Percentiles rank a stretch among this genome's conserved stretches.
These are phyloP conservation scores for Esox niger DNA, from an alignment of 2,113 vertebrate species.

Conservation along the genomic window DNA sequence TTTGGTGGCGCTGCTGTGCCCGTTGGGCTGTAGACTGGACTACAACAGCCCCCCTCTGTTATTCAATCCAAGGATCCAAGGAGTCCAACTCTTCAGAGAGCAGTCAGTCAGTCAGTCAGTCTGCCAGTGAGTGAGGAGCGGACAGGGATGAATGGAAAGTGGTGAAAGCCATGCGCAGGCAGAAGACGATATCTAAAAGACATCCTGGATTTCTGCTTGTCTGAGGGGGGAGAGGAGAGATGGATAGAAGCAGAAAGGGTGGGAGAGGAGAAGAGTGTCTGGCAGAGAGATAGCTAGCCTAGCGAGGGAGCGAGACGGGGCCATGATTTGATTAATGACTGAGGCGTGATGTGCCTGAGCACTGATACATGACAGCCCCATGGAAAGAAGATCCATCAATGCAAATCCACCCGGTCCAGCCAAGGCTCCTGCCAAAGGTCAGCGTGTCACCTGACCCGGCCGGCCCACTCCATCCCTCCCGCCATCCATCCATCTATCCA, in stretches of 20 bases:
- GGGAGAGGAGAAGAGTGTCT: slow-evolving; percentile 29
- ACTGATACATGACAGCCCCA: slow-evolving; percentile 68
- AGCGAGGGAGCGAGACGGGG: slow-evolving; percentile 30
- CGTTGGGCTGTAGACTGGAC: slow-evolving; percentile 28
- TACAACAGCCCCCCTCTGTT: slow-evolving; percentile 24
- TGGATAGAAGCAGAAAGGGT: too few relatives aligned
- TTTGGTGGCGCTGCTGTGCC: slow-evolving; percentile 5
- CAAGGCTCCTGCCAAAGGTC: slow-evolving; percentile 55
- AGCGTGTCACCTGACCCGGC: slow-evolving; percentile 64
- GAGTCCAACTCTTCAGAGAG: slow-evolving; percentile 14
- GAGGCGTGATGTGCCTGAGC: slow-evolving; percentile 61
- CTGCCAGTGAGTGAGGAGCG: background rate
- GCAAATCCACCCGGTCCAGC: slow-evolving; percentile 66
- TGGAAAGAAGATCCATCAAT: slow-evolving; percentile 76
- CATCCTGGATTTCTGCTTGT: slow-evolving; percentile 3
- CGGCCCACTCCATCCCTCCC: slow-evolving; percentile 45
- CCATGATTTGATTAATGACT: slow-evolving; percentile 75
- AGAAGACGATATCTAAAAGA: slow-evolving; percentile 42
- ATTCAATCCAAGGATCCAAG: too few relatives aligned
- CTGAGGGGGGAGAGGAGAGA: background rate
- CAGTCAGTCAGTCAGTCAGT: slow-evolving; percentile 5
- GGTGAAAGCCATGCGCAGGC: slow-evolving; percentile 34
- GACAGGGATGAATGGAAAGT: slow-evolving; percentile 30
- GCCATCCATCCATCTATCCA: too few relatives aligned
- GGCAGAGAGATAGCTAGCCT: slow-evolving; percentile 41